Evolutionary conservation across 35 echinoderm and acorn worm species (phyloP).

Genomic region (Heliocidaris erythrogramma): DNA sequence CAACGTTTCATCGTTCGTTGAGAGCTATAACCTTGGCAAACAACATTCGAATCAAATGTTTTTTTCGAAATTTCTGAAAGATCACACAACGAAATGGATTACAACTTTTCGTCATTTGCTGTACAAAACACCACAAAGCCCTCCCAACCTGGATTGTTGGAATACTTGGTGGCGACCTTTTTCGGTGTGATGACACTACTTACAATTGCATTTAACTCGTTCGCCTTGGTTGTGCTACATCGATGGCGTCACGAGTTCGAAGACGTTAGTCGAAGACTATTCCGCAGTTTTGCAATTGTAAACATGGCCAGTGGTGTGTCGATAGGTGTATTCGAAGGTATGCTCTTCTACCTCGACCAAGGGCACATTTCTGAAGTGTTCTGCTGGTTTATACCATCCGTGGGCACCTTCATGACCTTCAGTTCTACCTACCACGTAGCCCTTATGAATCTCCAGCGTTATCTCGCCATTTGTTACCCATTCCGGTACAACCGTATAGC

Average conservation of each 20-base stretch:
- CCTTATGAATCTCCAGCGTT: background rate
- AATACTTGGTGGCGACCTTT: background rate
- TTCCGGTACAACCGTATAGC: background rate
- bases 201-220: background rate
- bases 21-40: too few relatives aligned
- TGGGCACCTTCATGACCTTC: background rate
- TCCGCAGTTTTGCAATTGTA: background rate
- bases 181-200: background rate
- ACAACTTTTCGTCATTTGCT: background rate
- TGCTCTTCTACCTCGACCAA: background rate
- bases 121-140: background rate
- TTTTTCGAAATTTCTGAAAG: too few relatives aligned
- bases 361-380: background rate
- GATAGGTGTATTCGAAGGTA: background rate
- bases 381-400: background rate
- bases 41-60: too few relatives aligned
- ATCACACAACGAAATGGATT: too few relatives aligned
- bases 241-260: background rate
- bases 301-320: background rate
- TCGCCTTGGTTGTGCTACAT: background rate
- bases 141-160: background rate
- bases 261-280: background rate
- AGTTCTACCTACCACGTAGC: background rate
- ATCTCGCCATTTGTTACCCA: background rate
- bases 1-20: too few relatives aligned